Conservation (phyloP, 2,888 invertebrate species). For the Trissolcus japonicus region DNA sequence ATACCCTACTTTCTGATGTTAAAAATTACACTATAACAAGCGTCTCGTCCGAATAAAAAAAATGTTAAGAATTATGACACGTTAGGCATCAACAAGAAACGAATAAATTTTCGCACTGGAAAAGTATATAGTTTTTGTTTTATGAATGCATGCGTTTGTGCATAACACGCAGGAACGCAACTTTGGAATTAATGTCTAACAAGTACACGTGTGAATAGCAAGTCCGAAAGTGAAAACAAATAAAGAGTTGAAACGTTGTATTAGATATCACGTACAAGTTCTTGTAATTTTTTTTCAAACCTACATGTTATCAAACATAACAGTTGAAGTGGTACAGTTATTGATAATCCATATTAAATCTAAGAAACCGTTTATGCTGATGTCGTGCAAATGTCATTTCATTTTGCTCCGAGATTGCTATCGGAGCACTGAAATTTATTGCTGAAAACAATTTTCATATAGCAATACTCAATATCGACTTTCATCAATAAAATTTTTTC, state of each 20-base stretch:
- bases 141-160: slow-evolving; percentile 22
- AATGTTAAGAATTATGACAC: slow-evolving; percentile 3
- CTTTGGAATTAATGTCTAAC: slow-evolving; percentile 46
- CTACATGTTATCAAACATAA: slow-evolving; percentile 46
- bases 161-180: slow-evolving; percentile 35
- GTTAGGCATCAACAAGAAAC: neutral
- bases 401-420: slow-evolving; percentile 43
- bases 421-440: slow-evolving; percentile 51
- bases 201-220: slow-evolving; percentile 47
- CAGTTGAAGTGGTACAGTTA: slow-evolving; percentile 30
- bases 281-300: slow-evolving; percentile 20
- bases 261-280: slow-evolving; percentile 39
- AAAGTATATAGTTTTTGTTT: slow-evolving; percentile 23
- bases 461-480: slow-evolving; percentile 39
- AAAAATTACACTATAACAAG: slow-evolving; percentile 1
- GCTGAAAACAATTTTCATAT: slow-evolving; percentile 45
- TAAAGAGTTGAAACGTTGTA: slow-evolving; percentile 47
- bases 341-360: slow-evolving; percentile 56
- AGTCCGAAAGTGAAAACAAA: slow-evolving; percentile 41
- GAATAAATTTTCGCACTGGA: neutral
- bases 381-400: slow-evolving; percentile 54
- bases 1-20: slow-evolving; percentile 2
- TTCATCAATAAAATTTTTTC: slow-evolving; percentile 29
- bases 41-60: slow-evolving; percentile 1
- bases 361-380: slow-evolving; percentile 52